phyloP scores from a whole-genome alignment of 2,888 invertebrate species.

The Hemaris fuciformis region DNA sequence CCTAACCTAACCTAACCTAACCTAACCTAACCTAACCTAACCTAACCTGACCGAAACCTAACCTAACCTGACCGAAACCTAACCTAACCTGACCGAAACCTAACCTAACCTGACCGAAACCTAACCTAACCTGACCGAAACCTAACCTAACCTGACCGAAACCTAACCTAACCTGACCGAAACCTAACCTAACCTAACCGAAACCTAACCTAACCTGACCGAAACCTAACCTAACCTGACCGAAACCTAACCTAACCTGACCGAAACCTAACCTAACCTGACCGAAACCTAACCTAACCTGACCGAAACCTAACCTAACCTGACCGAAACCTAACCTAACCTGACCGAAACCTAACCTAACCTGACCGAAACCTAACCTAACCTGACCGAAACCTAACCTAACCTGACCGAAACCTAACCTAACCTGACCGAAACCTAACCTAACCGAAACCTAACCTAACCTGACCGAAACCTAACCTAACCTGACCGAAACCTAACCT shows the following conservation, averaged over 20 bases:
- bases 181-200: slow-evolving; percentile 17
- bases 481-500: too few species aligned
- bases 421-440: slow-evolving; percentile 16
- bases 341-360: slow-evolving; percentile 20
- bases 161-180: slow-evolving; percentile 16
- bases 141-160: slow-evolving; percentile 22
- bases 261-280: too few species aligned
- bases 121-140: slow-evolving; percentile 28
- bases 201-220: slow-evolving; percentile 20
- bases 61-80: slow-evolving; percentile 23
- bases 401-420: slow-evolving; percentile 15
- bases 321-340: too few species aligned
- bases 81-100: slow-evolving; percentile 29
- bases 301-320: too few species aligned
- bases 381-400: slow-evolving; percentile 14
- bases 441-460: slow-evolving; percentile 11
- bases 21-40: slow-evolving; percentile 26
- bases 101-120: slow-evolving; percentile 26
- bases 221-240: slow-evolving; percentile 11
- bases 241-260: slow-evolving; percentile 12
- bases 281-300: too few species aligned
- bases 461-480: slow-evolving; percentile 13
- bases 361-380: slow-evolving; percentile 19
- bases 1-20: slow-evolving; percentile 28
- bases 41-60: too few species aligned